phyloP scores from a whole-genome alignment of 2,797 vertebrate species.

The Hoplostethus atlanticus region DNA sequence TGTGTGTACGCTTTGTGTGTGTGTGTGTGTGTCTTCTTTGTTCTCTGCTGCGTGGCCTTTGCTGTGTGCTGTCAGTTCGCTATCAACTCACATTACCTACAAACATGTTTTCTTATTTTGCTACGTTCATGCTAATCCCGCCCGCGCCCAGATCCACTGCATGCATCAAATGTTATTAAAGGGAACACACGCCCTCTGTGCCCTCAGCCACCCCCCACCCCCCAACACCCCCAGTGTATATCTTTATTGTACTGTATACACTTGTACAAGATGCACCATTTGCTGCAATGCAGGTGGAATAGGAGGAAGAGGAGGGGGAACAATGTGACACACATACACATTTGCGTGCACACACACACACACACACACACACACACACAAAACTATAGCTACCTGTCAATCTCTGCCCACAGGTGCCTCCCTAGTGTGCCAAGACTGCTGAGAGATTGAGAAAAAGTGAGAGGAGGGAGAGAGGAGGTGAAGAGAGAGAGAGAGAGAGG shows the following conservation, averaged over 20 bases:
- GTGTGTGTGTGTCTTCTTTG: too few relatives aligned
- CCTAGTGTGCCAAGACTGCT: constrained; percentile 41
- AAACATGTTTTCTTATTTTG: too few relatives aligned
- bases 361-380: constrained; percentile 15
- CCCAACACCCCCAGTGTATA: background rate
- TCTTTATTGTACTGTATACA: constrained; percentile 23
- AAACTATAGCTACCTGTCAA: constrained; percentile 45
- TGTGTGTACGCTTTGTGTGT: too few relatives aligned
- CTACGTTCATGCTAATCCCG: too few relatives aligned
- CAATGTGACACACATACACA: constrained; percentile 51
- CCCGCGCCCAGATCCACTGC: too few relatives aligned
- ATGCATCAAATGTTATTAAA: too few relatives aligned
- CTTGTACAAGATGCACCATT: constrained; percentile 23
- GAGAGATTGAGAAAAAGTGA: constrained; percentile 30
- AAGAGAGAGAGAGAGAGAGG: constrained; percentile 17
- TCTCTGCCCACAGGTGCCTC: constrained; percentile 57
- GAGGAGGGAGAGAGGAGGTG: constrained; percentile 33
- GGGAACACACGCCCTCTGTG: too few relatives aligned
- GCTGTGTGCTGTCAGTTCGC: too few relatives aligned
- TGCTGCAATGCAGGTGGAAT: constrained; percentile 59
- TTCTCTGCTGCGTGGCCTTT: too few relatives aligned
- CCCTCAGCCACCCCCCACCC: background rate
- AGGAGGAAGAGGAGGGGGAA: constrained; percentile 42
- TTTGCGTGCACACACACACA: constrained; percentile 27
- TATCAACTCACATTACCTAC: too few relatives aligned